Evolutionary conservation across 2,888 invertebrate species (phyloP), one percentile per base, ranked within the genome.

Genomic region (Clusia tigrina): DNA sequence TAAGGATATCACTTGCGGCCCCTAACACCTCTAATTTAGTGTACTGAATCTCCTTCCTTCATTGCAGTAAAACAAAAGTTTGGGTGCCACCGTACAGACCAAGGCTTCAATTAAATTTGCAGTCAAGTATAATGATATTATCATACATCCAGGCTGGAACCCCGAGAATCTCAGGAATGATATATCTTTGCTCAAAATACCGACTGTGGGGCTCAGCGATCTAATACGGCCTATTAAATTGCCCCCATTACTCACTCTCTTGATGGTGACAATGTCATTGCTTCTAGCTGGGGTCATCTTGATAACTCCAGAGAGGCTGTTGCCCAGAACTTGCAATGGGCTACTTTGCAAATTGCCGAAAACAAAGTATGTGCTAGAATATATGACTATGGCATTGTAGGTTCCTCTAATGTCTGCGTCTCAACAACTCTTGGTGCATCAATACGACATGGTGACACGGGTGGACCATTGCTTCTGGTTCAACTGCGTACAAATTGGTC

Each of bases 141-240:
- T 32, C 54, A 74, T 83, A 3, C 84, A 85, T 65, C 78, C 81
- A 22, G 69, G 67, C 1, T 74, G 63, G 60, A 60, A 71, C 52
- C 24, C 51, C 6, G 51, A 38, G 15, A 57, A 63, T 12, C 26
- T 67, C 37, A 58, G 64, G 1, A 68, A 74, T 53, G 74, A 74
- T 54, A 71, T 74, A 22, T 65, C 70, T 2, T 64, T 66, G 57
- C n/a, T 66, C 1, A n/a, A 48, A 10, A 24, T 67, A 20, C 66
- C 69, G 2, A 20, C 18, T 1, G 54, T 60, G 0, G 1, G 20
- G 6, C 18, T 60, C 2, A 26, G 48, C 10, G 38, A 24, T 2
- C 23, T 54, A 20, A 58, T 69, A 6, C 53, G 5, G 2, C 55
- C 65, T 23, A 58, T 69, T 0, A 42, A 46, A n/a, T 48, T 69